Conservation (phyloP, 2,797 vertebrate genomes). For the Ptychobarbus kaznakovi region DNA sequence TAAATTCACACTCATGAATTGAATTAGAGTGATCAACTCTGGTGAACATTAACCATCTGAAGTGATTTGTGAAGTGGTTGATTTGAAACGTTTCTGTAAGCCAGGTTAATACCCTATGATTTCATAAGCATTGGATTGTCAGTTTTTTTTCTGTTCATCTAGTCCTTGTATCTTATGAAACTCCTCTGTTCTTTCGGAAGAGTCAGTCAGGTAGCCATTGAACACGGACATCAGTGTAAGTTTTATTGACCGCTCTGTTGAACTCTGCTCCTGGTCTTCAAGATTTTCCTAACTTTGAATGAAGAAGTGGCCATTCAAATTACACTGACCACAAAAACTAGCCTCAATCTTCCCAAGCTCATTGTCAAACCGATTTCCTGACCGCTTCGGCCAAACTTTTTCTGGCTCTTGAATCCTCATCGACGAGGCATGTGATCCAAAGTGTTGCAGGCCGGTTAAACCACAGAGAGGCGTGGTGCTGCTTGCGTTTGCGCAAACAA, state of each 20-base stretch:
- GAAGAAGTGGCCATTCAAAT: conserved; percentile 30
- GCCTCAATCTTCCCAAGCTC: conserved; percentile 7
- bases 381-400: background rate
- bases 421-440: background rate
- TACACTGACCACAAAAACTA: conserved; percentile 10
- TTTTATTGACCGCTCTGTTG: background rate
- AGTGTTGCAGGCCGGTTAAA: background rate
- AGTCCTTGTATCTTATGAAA: background rate
- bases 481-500: conserved; percentile 53
- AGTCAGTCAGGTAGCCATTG: background rate
- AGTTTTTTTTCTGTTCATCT: background rate
- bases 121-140: background rate
- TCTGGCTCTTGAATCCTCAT: background rate
- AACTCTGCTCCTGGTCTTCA: conserved; percentile 1
- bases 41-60: background rate
- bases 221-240: background rate
- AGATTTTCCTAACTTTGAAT: conserved; percentile 58
- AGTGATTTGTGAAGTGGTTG: background rate
- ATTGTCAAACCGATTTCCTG: background rate
- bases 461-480: conserved; percentile 45
- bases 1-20: background rate
- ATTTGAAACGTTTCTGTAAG: background rate
- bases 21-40: background rate
- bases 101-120: background rate
- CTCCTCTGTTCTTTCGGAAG: background rate